Percentiles rank a stretch among this genome's conserved stretches.
These are phyloP conservation scores for Bos taurus DNA, from an alignment of 2,113 vertebrate genomes.

Conservation along the genomic window DNA sequence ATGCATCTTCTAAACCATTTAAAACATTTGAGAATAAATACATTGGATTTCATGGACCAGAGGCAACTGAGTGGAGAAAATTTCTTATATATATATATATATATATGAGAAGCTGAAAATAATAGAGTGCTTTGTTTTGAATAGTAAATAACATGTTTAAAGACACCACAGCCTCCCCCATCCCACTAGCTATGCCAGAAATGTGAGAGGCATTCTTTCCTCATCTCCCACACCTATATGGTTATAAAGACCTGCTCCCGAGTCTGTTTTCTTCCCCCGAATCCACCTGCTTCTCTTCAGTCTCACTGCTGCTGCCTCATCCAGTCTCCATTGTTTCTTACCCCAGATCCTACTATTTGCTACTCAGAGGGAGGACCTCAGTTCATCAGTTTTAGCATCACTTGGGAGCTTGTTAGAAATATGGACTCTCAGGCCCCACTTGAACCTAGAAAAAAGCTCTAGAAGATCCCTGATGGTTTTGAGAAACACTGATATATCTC, in stretches of 20 bases:
- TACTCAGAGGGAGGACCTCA: background rate
- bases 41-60: slow-evolving; percentile 6
- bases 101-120: background rate
- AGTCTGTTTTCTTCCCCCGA: background rate
- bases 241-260: background rate
- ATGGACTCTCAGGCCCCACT: background rate
- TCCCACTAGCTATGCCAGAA: background rate
- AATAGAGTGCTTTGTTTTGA: slow-evolving; percentile 24
- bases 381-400: background rate
- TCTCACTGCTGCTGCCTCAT: background rate
- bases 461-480: background rate
- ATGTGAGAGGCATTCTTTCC: background rate
- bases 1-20: slow-evolving; percentile 32
- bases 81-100: background rate
- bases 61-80: background rate
- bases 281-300: background rate
- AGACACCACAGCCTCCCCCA: background rate
- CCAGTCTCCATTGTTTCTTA: background rate
- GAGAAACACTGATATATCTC: background rate
- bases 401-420: background rate
- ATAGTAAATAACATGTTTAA: background rate
- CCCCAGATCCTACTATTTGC: background rate
- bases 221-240: rapidly evolving
- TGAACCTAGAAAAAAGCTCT: background rate
- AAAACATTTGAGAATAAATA: slow-evolving; percentile 43